Conservation (phyloP, 2,113 vertebrate genomes). For the Esox niger region DNA sequence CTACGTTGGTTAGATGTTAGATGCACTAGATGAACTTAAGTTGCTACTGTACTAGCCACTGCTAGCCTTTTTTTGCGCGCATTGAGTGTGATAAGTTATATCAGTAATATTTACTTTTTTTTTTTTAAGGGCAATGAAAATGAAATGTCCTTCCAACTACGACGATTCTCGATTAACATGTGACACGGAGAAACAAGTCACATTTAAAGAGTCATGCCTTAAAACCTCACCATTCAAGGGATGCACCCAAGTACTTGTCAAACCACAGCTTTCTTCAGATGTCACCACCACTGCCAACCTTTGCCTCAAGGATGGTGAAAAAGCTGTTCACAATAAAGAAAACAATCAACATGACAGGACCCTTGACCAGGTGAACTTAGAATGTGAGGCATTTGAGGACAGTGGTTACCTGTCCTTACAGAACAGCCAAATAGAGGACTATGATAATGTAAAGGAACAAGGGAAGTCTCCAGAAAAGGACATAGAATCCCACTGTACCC, state of each 20-base stretch:
- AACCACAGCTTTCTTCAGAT: constrained; percentile 24
- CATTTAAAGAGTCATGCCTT: constrained; percentile 1
- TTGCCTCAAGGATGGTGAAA: constrained; percentile 19
- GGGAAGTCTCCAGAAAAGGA: background rate
- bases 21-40: too few relatives aligned
- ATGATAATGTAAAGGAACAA: constrained; percentile 15
- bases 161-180: constrained; percentile 11
- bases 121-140: constrained; percentile 10
- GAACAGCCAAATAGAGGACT: constrained; percentile 58
- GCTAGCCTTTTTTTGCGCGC: background rate
- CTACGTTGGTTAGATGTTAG: too few relatives aligned
- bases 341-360: constrained; percentile 43
- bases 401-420: constrained; percentile 73
- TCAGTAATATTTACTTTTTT: background rate
- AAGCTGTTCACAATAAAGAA: constrained; percentile 63
- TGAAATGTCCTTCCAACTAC: constrained; percentile 48
- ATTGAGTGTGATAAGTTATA: background rate
- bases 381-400: constrained; percentile 53
- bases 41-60: too few relatives aligned
- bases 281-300: constrained; percentile 4
- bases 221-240: constrained; percentile 50
- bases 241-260: constrained; percentile 13
- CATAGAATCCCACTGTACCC: constrained; percentile 30
- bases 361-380: constrained; percentile 25
- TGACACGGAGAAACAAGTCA: constrained; percentile 34